Evolutionary conservation across 2,113 vertebrate genomes (phyloP), one percentile per base, ranked within the genome.

Genomic region (Myotis brandtii): DNA sequence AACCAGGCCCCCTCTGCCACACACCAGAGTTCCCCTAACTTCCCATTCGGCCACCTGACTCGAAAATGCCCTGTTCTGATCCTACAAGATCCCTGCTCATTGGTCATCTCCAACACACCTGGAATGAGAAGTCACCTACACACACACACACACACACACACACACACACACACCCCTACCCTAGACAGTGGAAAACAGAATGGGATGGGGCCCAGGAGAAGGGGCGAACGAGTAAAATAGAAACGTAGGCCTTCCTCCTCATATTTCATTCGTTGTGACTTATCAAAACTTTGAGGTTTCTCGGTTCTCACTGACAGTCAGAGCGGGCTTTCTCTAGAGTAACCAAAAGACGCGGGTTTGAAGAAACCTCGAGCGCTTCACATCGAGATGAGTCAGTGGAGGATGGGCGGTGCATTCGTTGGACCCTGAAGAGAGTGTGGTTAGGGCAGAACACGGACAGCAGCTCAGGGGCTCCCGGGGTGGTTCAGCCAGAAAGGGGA

Each of bases 271-370:
- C 27, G 0, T 43, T 69, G 21, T 46, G 48, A 79, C 84, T 89
- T 84, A 84, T 76, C 82, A 88, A 64, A 77, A 72, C 67, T 34
- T 86, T 95, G 96, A 90, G 91, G 82, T 92, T 96, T 97, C 90
- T 97, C 67, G 1, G 50, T 90, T 94, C 93, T 93, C 91, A 64
- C 62, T 89, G 79, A 94, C 69, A 95, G 96, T 97, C 96, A 97
- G 93, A 97, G 48, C 4, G 4, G 46, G 96, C 91, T 96, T 97
- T 98, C 97, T 96, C 96, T 91, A 79, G 90, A 83, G 87, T 89
- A 97, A 97, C 95, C 0, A 70, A 95, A 96, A 94, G 73, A 64
- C 27, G 4, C 21, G 40, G 83, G 1, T 43, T 75, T 54, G 93
- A 93, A 92, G 86, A 96, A 97, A 97, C 96, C 97, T 97, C 56